Conservation (phyloP, 2,888 invertebrate species). For the Tyria jacobaeae region DNA sequence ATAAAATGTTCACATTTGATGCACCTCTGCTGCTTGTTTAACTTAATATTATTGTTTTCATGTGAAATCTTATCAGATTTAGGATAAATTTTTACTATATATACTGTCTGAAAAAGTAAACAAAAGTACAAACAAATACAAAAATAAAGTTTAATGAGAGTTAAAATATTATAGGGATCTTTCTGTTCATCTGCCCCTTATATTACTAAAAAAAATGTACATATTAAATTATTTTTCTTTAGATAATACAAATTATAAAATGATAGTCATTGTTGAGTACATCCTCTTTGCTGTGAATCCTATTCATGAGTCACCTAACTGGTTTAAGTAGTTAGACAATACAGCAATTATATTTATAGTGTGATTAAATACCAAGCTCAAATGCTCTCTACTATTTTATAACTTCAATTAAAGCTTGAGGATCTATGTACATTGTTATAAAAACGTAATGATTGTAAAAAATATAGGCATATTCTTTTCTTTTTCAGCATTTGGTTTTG, state of each 20-base stretch:
- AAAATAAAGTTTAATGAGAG: too few relatives aligned
- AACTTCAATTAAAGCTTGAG: conserved; percentile 35
- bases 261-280: conserved; percentile 25
- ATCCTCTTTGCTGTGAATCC: conserved; percentile 13
- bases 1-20: too few relatives aligned
- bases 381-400: conserved; percentile 45
- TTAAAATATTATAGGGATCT: too few relatives aligned
- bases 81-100: too few relatives aligned
- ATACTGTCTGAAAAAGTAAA: too few relatives aligned
- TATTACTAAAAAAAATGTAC: too few relatives aligned
- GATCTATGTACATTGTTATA: conserved; percentile 31
- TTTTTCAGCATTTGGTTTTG: background rate
- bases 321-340: conserved; percentile 49
- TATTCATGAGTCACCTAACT: conserved; percentile 48
- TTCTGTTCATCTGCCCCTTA: too few relatives aligned
- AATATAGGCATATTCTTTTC: conserved; percentile 11
- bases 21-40: too few relatives aligned
- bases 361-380: conserved; percentile 47
- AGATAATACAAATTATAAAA: conserved; percentile 5
- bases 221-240: background rate
- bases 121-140: too few relatives aligned
- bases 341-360: conserved; percentile 50
- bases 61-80: too few relatives aligned
- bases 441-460: conserved; percentile 28
- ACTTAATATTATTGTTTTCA: too few relatives aligned